A percentile compares a stretch with the other conserved stretches of the same genome.
phyloP scores from a whole-genome alignment of 2,113 vertebrate genomes.

The Syrmaticus mikado region DNA sequence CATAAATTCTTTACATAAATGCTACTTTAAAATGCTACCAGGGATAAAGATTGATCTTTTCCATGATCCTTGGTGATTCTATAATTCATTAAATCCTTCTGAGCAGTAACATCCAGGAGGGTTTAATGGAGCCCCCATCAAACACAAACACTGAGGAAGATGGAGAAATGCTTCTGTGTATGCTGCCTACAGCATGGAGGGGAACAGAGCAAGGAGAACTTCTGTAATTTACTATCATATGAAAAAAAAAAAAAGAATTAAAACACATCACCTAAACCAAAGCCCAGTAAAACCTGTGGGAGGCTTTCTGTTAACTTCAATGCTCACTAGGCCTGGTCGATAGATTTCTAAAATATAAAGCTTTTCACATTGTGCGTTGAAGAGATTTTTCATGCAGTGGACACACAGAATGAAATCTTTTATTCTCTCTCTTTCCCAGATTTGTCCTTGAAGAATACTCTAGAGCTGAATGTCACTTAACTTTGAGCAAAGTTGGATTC shows the following conservation, averaged over 20 bases:
- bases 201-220: conserved; percentile 49
- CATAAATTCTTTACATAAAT: background rate
- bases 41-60: background rate
- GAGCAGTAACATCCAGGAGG: conserved; percentile 26
- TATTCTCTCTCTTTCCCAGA: conserved; percentile 1
- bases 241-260: conserved; percentile 27
- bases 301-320: conserved; percentile 62
- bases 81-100: conserved; percentile 41
- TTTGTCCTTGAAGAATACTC: conserved; percentile 28
- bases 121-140: conserved; percentile 47
- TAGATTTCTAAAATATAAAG: conserved; percentile 61
- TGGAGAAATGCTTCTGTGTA: conserved; percentile 33
- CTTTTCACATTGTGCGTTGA: conserved; percentile 11
- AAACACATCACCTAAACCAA: conserved; percentile 56
- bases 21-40: conserved; percentile 24
- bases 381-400: conserved; percentile 41
- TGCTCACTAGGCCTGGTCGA: conserved; percentile 20
- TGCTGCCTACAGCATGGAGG: conserved; percentile 35
- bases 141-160: conserved; percentile 42
- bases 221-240: conserved; percentile 56
- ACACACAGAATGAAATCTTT: conserved; percentile 23
- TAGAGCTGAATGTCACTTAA: conserved; percentile 15
- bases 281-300: conserved; percentile 51
- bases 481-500: background rate
- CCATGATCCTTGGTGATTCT: too few relatives aligned